These are phyloP conservation scores for Cettia cetti DNA, from an alignment of 2,113 vertebrate species.

Conservation along the genomic window DNA sequence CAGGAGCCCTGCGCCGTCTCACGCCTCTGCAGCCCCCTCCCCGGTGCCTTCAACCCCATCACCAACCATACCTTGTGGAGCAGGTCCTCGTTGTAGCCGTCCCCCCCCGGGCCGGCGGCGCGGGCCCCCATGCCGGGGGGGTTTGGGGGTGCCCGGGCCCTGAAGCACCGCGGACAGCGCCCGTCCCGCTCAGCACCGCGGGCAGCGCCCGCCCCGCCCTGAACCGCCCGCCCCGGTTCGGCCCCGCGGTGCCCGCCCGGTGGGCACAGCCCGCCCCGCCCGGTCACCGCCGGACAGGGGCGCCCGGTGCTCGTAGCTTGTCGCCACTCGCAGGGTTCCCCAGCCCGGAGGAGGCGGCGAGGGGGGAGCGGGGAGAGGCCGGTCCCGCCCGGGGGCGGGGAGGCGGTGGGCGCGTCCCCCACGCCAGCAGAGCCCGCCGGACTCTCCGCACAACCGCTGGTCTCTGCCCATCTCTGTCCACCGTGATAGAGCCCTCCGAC, in stretches of 20 bases:
- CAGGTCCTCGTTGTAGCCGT: constrained; percentile 73
- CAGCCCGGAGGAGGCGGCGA: background rate
- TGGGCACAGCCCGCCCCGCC: background rate
- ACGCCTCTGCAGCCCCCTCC: background rate
- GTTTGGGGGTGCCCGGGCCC: background rate
- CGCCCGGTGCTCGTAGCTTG: background rate
- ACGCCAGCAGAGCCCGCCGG: background rate
- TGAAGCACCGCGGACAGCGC: background rate
- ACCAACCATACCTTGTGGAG: constrained; percentile 75
- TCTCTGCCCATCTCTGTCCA: rapidly evolving
- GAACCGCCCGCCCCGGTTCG: background rate
- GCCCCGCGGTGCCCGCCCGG: background rate
- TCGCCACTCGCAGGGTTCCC: background rate
- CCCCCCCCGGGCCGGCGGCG: constrained; percentile 22
- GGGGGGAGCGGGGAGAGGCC: background rate
- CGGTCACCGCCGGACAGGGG: background rate
- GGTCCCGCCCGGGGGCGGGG: background rate
- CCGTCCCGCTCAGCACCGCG: background rate
- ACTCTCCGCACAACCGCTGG: background rate
- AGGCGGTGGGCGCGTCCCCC: background rate
- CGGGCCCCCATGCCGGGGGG: constrained; percentile 15
- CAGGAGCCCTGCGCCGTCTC: background rate
- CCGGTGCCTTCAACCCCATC: background rate
- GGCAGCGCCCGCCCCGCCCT: background rate
- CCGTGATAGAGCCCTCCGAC: rapidly evolving